These are phyloP conservation scores for Rhorus exstirpatorius DNA, from an alignment of 2,888 invertebrate species.

Conservation along the genomic window DNA sequence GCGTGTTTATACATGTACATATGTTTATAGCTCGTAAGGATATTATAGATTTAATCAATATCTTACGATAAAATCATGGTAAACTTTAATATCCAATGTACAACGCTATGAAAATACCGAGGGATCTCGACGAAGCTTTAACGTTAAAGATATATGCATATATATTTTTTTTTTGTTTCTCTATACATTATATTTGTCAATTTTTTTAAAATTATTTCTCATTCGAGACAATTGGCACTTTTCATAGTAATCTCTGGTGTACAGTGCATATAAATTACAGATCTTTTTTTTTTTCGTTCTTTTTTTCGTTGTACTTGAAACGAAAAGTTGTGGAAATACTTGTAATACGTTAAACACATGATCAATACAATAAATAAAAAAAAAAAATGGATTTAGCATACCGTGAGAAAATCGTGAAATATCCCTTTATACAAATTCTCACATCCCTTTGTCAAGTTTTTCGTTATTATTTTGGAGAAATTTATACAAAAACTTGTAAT, in stretches of 20 bases:
- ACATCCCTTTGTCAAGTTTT: not conserved
- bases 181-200: not conserved
- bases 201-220: not conserved
- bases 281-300: constrained; percentile 1
- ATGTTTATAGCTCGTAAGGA: constrained; percentile 46
- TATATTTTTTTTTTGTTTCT: constrained; percentile 4
- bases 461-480: not conserved
- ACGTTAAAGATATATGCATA: not conserved
- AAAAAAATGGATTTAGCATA: constrained; percentile 71
- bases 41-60: constrained; percentile 21
- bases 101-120: constrained; percentile 8
- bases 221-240: not conserved
- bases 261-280: not conserved
- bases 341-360: constrained; percentile 64
- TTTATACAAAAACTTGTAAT: too few species aligned
- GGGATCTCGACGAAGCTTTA: constrained; percentile 12
- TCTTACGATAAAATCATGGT: constrained; percentile 1
- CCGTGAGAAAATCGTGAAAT: not conserved
- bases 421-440: not conserved
- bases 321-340: constrained; percentile 23
- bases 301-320: constrained; percentile 10
- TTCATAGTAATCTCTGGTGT: not conserved
- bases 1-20: constrained; percentile 51
- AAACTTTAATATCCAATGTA: constrained; percentile 4
- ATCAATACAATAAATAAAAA: constrained; percentile 56